A percentile compares a stretch with the other conserved stretches of the same genome.
Evolutionary conservation across 2,888 invertebrate genomes (phyloP).

Genomic region (Netelia virgata): DNA sequence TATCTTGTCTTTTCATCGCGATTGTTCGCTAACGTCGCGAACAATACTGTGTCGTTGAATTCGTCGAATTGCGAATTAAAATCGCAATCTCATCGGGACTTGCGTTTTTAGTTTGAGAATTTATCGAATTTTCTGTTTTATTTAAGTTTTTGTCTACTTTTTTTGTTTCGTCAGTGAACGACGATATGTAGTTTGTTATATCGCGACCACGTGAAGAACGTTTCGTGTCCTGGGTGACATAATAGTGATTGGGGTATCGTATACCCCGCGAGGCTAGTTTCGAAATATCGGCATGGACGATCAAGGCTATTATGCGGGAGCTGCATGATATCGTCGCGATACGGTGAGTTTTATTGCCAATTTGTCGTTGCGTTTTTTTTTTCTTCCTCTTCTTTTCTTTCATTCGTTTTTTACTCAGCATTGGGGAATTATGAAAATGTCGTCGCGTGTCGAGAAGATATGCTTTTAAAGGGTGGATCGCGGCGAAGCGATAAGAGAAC

Average conservation of each 20-base stretch:
- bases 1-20: background rate
- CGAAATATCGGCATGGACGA: slow-evolving; percentile 15
- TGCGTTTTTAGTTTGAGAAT: background rate
- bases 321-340: slow-evolving; percentile 7
- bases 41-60: no score
- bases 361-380: no score
- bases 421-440: no score
- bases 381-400: background rate
- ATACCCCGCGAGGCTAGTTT: slow-evolving; percentile 4
- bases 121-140: background rate
- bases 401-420: no score
- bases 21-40: background rate
- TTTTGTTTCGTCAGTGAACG: background rate
- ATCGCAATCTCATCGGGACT: background rate
- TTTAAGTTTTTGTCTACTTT: background rate
- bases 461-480: no score
- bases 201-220: background rate
- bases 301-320: slow-evolving; percentile 7
- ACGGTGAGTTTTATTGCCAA: slow-evolving; percentile 42
- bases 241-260: background rate
- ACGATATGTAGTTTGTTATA: background rate
- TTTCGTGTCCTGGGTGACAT: background rate
- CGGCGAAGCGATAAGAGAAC: no score
- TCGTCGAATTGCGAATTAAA: background rate
- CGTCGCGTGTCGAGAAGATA: no score